Evolutionary conservation across 2,113 vertebrate genomes (phyloP).

Genomic region (Cepphus grylle): DNA sequence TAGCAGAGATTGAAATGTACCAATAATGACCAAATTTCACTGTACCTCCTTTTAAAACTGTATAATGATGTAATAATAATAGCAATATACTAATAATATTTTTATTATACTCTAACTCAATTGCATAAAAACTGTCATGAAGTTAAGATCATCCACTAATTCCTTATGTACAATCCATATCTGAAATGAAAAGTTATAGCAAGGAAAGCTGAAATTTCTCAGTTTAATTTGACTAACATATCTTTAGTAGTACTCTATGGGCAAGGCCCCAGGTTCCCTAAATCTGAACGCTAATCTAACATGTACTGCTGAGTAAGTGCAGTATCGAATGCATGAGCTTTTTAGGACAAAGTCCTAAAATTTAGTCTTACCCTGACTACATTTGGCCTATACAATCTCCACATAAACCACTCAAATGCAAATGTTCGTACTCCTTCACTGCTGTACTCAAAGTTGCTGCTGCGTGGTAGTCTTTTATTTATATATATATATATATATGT

Average conservation of each 20-base stretch:
- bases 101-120: background rate
- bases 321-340: background rate
- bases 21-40: background rate
- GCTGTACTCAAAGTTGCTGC: background rate
- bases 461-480: background rate
- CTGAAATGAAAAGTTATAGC: background rate
- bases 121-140: background rate
- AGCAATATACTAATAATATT: background rate
- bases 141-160: background rate
- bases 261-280: background rate
- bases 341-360: background rate
- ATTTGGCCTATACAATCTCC: background rate
- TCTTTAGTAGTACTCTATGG: background rate
- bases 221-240: background rate
- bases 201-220: background rate
- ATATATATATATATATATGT: background rate
- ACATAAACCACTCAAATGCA: background rate
- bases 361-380: background rate
- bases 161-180: background rate
- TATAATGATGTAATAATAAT: background rate
- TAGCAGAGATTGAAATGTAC: background rate
- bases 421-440: background rate
- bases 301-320: background rate
- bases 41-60: background rate
- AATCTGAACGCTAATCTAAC: background rate